Evolutionary conservation across 2,797 vertebrate genomes (phyloP), one percentile per base, ranked within the genome.

Genomic region (Halcyon smyrnensis): DNA sequence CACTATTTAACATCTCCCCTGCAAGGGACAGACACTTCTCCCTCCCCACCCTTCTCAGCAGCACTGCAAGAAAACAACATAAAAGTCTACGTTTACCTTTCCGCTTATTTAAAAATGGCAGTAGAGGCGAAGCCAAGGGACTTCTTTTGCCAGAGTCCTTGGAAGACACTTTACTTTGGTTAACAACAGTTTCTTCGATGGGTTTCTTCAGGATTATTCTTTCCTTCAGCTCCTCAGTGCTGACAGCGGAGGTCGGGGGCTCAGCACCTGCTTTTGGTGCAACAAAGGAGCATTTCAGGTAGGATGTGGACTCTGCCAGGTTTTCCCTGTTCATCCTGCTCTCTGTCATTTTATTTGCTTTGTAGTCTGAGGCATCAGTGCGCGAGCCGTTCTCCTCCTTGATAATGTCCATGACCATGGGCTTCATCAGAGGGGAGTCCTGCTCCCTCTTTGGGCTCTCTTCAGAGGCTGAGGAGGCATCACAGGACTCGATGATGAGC

Each of bases 391-490:
- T 96, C 92, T 98, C 98, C 46, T 97, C 98, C 69, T 97, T 97
- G 80, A 98, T 98, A 88, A 98, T 98, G 69, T 97, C 98, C 95
- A 98, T 98, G 70, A 90, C 97, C 34, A 97, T 97, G 3, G 97
- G 96, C 90, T 98, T 99, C 97, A 98, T 98, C 32, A 98, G 98
- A 9, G 98, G 98, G 5, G 98, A 98, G 94, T 99, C 99, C 97
- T 99, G 99, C 97, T 99, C 99, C 93, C 99, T 98, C 97, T 99
- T 99, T 6, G 99, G 99, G 96, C 99, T 99, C 97, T 99, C 99
- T 95, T 99, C 99, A 0, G 99, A 99, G 36, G 99, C 99, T 0
- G 99, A 98, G 0, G 98, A 98, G 46, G 98, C 98, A 0, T 98
- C 98, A 2, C 98, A 98, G 2, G 98, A 99, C 97, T 99, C 99